Base-by-base conservation (phyloP, 2,113 vertebrate genomes). In the Neopipo cinnamomea region DNA sequence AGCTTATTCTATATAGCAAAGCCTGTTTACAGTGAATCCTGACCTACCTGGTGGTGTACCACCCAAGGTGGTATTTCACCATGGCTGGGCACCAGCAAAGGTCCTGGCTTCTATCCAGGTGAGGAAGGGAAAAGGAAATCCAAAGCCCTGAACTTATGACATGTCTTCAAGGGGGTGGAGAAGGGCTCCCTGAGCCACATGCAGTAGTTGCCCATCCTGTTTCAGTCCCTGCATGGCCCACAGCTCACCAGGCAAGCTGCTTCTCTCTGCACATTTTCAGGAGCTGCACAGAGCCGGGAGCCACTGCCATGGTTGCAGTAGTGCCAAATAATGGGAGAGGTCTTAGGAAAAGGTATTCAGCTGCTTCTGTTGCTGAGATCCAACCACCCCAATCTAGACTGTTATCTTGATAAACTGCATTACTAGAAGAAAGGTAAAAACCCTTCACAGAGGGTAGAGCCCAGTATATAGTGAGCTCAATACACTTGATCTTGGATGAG, bases 271-370 rank as follows among this genome's bases (percentile, higher is more conserved):
- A 5, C 5, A 3, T 33, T 46, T 49, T 71, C 8, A 9, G 49
- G 33, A 87, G 25, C 31, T 58, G 25, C 4, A 5, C 39, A 73
- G 47, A 80, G 17, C 25, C 9, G 1, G 27, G 27, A 88, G 50
- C 37, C 16, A 21, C 47, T 49, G 59, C 53, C 10, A 5, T 1
- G 3, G 39, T 16, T 0, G 0, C 28, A 14, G 41, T 28, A 41
- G 50, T 67, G 17, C 25, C 5, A 5, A 23, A 52, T 47, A 20
- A 21, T 11, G 15, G 23, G 23, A 75, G 19, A 53, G 5, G 28
- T 20, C 25, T 91, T 85, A 68, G 39, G 23, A 68, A 76, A 56
- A 46, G 22, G 12, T 30, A 46, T 67, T 67, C 4, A 2, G 24
- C 31, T 89, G 37, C 61, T 37, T 77, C 2, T 2, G 33, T 67